Base-by-base conservation (phyloP, 2,113 vertebrate species). In the Entomyzon cyanotis region DNA sequence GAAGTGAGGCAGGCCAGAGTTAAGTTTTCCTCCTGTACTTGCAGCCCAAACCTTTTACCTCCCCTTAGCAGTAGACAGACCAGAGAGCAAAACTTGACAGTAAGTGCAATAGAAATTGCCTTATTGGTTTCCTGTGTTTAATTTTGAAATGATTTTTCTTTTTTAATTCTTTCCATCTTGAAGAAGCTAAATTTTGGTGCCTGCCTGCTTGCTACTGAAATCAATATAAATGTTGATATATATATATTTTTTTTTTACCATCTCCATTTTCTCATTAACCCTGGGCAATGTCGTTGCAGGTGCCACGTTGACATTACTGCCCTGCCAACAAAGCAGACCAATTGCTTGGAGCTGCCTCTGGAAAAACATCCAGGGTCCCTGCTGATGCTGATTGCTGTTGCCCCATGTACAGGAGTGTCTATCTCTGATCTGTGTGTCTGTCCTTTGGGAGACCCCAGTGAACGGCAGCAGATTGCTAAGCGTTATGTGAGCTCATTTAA, bases 341-440 rank as follows among this genome's bases (percentile, higher is more conserved):
- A 98, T 93, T 93, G 90, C 84, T 94, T 98, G 88, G 98, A 98
- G 97, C 90, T 99, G 96, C 98, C 99, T 15, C 67, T 98, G 96
- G 98, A 95, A 83, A 98, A 96, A 75, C 96, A 97, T 91, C 97
- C 89, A 42, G 99, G 99, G 62, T 98, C 95, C 4, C 96, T 99
- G 79, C 96, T 99, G 28, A 95, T 99, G 96, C 75, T 99, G 95
- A 94, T 99, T 91, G 98, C 98, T 25, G 97, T 98, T 15, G 97
- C 94, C 20, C 98, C 98, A 7, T 99, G 98, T 81, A 88, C 97
- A 8, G 99, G 99, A 18, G 99, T 99, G 56, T 99, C 99, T 10
- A 93, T 99, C 94, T 98, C 98, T 27, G 99, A 99, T 84, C 94
- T 99, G 14, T 98, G 98, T 30, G 95, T 98, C 31, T 98, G 99